These are phyloP conservation scores for Stenolophus ochropezus DNA, from an alignment of 2,888 invertebrate species.

Conservation along the genomic window DNA sequence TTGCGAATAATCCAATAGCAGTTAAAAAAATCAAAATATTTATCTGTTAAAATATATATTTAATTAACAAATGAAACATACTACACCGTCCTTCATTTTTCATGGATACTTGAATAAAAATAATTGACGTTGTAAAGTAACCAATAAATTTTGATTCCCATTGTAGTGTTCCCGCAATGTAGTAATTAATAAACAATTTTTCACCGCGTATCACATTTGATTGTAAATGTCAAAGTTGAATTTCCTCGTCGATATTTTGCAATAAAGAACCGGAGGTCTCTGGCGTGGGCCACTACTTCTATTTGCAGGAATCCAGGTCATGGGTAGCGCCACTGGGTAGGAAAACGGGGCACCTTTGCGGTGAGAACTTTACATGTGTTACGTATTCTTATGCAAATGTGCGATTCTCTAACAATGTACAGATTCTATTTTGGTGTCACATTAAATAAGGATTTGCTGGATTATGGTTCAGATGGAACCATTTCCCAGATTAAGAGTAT, in stretches of 20 bases:
- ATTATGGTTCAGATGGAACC: neutral
- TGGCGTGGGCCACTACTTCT: neutral
- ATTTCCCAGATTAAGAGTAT: neutral
- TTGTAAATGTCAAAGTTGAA: neutral
- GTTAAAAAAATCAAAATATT: too few species aligned
- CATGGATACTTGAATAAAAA: too few species aligned
- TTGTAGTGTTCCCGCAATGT: too few species aligned
- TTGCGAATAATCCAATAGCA: too few species aligned
- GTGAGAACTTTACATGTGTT: slow-evolving; percentile 15
- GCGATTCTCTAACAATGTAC: neutral
- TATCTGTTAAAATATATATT: too few species aligned
- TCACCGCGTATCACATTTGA: neutral
- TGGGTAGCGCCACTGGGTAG: slow-evolving; percentile 30
- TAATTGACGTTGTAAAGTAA: too few species aligned
- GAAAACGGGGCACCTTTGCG: slow-evolving; percentile 15
- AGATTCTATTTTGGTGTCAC: neutral
- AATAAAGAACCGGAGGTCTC: neutral
- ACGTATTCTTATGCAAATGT: slow-evolving; percentile 33
- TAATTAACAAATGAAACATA: too few species aligned
- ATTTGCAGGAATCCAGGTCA: slow-evolving; percentile 14
- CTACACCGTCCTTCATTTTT: too few species aligned
- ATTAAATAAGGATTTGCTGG: neutral
- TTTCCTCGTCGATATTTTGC: neutral
- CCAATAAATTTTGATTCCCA: too few species aligned
- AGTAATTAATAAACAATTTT: neutral